These are phyloP conservation scores for Tauraco erythrolophus DNA, from an alignment of 2,113 vertebrate species.

Conservation along the genomic window DNA sequence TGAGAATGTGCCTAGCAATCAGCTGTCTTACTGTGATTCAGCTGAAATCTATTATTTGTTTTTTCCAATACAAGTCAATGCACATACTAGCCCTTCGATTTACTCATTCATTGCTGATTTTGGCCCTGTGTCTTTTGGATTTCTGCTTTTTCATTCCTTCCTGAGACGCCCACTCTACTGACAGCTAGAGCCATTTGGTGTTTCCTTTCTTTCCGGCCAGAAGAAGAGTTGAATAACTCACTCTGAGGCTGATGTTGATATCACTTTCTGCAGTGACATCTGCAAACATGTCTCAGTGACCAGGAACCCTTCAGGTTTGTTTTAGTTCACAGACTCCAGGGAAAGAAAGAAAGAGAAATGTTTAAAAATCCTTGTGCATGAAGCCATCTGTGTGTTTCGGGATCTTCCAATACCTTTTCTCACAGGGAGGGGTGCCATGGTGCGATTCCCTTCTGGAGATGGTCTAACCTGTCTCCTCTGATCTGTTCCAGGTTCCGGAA, in stretches of 20 bases:
- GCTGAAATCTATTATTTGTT: background rate
- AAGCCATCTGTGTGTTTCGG: background rate
- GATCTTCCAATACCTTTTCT: background rate
- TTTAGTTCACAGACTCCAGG: background rate
- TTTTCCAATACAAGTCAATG: background rate
- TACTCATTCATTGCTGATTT: constrained; percentile 25
- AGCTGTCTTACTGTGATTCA: background rate
- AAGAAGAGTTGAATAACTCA: background rate
- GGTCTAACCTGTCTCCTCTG: background rate
- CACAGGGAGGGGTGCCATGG: fast-evolving
- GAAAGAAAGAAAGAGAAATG: background rate
- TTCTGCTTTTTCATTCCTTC: constrained; percentile 29
- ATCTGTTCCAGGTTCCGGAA: constrained; percentile 88
- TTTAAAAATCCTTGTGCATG: background rate
- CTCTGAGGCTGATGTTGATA: background rate
- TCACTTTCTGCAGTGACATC: constrained; percentile 24
- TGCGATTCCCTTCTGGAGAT: background rate
- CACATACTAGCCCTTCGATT: background rate
- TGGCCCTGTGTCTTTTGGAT: background rate
- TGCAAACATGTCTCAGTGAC: background rate
- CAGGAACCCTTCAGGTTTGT: background rate
- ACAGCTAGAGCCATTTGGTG: background rate
- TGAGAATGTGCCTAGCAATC: background rate
- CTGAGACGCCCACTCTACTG: background rate
- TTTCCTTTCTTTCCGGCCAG: background rate